Percentiles rank a stretch among this genome's conserved stretches.
Evolutionary conservation across 2,113 vertebrate genomes (phyloP).

Genomic region (Gymnorhina tibicen): DNA sequence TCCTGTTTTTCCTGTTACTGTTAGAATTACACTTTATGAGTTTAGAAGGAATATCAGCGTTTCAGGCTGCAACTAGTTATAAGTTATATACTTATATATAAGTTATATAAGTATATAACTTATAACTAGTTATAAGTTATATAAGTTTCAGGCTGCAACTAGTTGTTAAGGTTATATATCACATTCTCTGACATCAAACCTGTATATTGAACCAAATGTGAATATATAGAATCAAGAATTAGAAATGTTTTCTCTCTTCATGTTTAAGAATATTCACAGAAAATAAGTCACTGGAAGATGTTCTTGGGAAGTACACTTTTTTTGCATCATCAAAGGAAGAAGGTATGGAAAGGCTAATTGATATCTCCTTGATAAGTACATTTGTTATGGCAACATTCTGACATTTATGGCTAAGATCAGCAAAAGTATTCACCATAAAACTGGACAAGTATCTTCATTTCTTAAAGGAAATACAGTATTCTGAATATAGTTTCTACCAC

Average conservation of each 20-base stretch:
- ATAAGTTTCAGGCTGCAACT: too few species aligned
- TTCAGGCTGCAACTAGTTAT: too few species aligned
- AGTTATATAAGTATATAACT: too few species aligned
- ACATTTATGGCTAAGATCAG: background rate
- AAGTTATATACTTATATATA: too few species aligned
- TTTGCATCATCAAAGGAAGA: background rate
- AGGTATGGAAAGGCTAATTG: background rate
- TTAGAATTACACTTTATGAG: background rate
- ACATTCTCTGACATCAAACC: background rate
- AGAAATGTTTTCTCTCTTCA: background rate
- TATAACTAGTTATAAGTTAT: too few species aligned
- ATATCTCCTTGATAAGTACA: background rate
- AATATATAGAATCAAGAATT: background rate
- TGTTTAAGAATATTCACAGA: background rate
- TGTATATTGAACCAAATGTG: background rate
- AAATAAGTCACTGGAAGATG: background rate
- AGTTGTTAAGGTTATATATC: background rate
- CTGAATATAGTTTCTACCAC: background rate
- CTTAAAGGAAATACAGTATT: background rate
- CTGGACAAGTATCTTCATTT: background rate
- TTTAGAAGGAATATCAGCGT: background rate
- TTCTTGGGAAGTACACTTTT: background rate
- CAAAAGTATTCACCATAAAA: background rate
- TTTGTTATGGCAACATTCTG: background rate
- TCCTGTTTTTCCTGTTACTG: background rate